These are phyloP conservation scores for Triplophysa yarkandensis DNA, from an alignment of 2,797 vertebrate genomes.

Conservation along the genomic window DNA sequence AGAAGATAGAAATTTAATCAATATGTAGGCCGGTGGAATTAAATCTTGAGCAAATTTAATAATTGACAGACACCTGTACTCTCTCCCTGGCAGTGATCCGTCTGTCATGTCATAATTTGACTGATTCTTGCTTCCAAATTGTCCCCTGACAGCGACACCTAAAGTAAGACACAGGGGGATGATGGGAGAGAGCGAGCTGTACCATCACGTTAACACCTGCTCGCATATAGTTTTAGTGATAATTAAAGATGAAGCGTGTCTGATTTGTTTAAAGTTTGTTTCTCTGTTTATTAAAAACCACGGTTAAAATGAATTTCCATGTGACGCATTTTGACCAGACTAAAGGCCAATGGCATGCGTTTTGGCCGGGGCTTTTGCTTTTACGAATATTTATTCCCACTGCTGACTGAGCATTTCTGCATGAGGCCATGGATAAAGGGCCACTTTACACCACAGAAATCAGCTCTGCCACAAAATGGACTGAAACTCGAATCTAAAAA, in stretches of 20 bases:
- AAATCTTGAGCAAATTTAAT: conserved; percentile 73
- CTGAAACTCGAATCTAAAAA: conserved; percentile 49
- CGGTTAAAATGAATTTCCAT: no score
- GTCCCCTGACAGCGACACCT: conserved; percentile 62
- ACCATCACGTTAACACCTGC: conserved; percentile 62
- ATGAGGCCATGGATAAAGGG: conserved; percentile 48
- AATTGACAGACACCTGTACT: conserved; percentile 78
- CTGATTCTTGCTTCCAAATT: conserved; percentile 63
- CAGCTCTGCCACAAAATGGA: conserved; percentile 44
- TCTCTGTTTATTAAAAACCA: no score
- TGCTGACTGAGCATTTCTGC: conserved; percentile 52
- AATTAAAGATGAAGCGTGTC: conserved; percentile 62
- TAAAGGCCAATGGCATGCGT: background rate
- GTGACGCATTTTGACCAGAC: no score
- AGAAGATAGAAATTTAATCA: conserved; percentile 72
- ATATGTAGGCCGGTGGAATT: conserved; percentile 70
- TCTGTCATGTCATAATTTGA: conserved; percentile 59
- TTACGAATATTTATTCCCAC: background rate
- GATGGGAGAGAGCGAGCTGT: conserved; percentile 53
- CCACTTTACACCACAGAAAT: conserved; percentile 58
- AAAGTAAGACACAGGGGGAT: conserved; percentile 60
- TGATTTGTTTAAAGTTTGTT: background rate
- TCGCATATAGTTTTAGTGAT: conserved; percentile 62
- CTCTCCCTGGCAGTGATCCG: conserved; percentile 63
- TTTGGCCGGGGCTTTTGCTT: background rate